phyloP scores from a whole-genome alignment of 2,888 invertebrate genomes.

The Pycnomerus fuliginosus region DNA sequence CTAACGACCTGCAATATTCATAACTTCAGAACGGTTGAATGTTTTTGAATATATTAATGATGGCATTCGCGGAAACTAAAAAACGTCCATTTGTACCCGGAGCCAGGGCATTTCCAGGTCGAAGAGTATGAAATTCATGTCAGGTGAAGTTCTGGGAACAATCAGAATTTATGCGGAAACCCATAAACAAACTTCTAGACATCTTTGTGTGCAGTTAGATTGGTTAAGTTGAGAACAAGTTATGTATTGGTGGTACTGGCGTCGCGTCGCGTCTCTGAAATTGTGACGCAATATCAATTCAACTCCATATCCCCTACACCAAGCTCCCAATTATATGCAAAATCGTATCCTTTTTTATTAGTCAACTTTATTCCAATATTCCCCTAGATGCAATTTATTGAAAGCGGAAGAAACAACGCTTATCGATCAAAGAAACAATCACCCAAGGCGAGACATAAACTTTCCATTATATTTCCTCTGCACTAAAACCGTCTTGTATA shows the following conservation, averaged over 20 bases:
- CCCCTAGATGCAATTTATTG: conserved; percentile 16
- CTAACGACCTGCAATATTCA: background rate
- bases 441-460: conserved; percentile 26
- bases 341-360: too few relatives aligned
- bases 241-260: conserved; percentile 12
- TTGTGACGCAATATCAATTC: conserved; percentile 10
- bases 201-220: conserved; percentile 19
- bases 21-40: background rate
- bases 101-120: too few relatives aligned
- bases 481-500: conserved; percentile 23
- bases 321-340: too few relatives aligned
- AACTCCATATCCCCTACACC: too few relatives aligned
- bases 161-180: conserved; percentile 11
- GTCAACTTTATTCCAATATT: too few relatives aligned
- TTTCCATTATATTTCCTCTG: conserved; percentile 23
- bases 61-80: background rate
- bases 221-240: conserved; percentile 14
- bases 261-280: conserved; percentile 10
- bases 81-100: too few relatives aligned
- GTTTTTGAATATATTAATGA: conserved; percentile 1
- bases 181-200: conserved; percentile 12
- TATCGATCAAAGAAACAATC: conserved; percentile 27
- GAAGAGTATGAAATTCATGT: background rate
- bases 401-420: conserved; percentile 17
- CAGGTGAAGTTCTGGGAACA: conserved; percentile 3